A percentile compares a stretch with the other conserved stretches of the same genome.
Conservation (phyloP, 1,140 invertebrate genomes). For the Sitodiplosis mosellana region DNA sequence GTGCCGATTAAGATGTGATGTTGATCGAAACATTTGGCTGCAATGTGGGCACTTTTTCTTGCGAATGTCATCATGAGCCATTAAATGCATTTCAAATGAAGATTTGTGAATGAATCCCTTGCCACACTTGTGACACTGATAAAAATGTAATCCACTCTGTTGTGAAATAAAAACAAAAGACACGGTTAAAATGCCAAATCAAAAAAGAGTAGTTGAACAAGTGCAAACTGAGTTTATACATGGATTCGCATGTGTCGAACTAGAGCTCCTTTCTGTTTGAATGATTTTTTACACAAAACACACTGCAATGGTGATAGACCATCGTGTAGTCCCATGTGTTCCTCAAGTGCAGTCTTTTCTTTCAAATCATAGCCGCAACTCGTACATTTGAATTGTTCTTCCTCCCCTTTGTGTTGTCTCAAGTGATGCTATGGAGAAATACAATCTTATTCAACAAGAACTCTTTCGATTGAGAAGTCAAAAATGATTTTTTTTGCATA, state of each 20-base stretch:
- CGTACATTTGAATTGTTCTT: neutral
- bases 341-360: neutral
- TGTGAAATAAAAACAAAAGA: no score
- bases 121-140: neutral
- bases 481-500: no score
- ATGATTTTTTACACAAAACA: neutral
- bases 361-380: neutral
- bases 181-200: no score
- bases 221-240: no score
- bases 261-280: neutral
- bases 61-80: neutral
- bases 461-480: no score
- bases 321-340: neutral
- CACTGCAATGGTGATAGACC: neutral
- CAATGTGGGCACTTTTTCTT: neutral
- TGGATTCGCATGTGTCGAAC: neutral
- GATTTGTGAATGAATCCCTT: neutral
- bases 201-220: no score
- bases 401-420: neutral
- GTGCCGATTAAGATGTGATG: conserved; percentile 78
- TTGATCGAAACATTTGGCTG: neutral
- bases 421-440: no score
- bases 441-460: no score
- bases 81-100: neutral
- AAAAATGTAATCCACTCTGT: neutral